A percentile compares a stretch with the other conserved stretches of the same genome.
Evolutionary conservation across 37 sponge, comb jelly and placozoan species (phyloP).

Genomic region (Chondrilla cf. caribensis): DNA sequence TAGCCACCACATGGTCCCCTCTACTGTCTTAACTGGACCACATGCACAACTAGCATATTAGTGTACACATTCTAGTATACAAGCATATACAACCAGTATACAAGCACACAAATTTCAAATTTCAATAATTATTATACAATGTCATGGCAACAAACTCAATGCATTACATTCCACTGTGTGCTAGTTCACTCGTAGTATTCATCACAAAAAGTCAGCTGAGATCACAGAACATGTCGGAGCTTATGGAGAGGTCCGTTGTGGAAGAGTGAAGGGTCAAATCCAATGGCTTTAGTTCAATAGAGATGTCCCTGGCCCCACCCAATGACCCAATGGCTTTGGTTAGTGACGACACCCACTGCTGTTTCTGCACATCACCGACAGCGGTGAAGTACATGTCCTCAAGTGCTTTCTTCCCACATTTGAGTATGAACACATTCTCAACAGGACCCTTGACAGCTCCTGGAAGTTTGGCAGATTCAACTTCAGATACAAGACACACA

Average conservation of each 20-base stretch:
- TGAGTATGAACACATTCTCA: neutral
- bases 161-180: no score
- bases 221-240: conserved; percentile 17
- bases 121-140: no score
- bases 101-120: no score
- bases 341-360: neutral
- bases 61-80: no score
- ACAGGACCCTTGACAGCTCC: neutral
- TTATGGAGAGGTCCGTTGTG: conserved; percentile 2
- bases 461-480: neutral
- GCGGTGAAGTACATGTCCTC: neutral
- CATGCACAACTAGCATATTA: no score
- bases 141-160: no score
- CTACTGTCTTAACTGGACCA: no score
- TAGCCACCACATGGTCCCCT: no score
- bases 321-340: neutral
- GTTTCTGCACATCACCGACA: neutral
- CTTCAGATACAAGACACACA: neutral
- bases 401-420: neutral
- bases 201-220: no score
- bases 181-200: no score
- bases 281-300: neutral
- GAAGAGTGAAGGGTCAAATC: neutral
- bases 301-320: neutral
- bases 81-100: no score